phyloP scores from a whole-genome alignment of 1,140 invertebrate species.

The Drosophila malerkotliana region DNA sequence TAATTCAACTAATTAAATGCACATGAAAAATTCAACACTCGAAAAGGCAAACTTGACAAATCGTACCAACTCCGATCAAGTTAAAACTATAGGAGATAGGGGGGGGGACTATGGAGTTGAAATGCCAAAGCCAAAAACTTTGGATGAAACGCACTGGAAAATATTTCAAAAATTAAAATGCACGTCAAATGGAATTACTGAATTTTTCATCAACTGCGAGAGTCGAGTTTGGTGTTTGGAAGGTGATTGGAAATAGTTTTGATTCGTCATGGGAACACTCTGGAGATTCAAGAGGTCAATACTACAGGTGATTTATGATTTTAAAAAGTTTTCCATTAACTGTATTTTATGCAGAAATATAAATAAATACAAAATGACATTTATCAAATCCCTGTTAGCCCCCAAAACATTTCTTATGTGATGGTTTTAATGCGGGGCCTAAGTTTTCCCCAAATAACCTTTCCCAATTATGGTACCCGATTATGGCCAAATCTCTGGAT shows the following conservation, averaged over 20 bases:
- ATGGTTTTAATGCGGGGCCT: background rate
- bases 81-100: background rate
- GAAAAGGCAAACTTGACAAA: slow-evolving; percentile 71
- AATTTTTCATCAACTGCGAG: slow-evolving; percentile 65
- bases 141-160: slow-evolving; percentile 62
- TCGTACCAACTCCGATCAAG: slow-evolving; percentile 28
- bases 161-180: slow-evolving; percentile 72
- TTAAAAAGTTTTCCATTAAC: slow-evolving; percentile 2
- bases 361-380: background rate
- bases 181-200: slow-evolving; percentile 56
- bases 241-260: slow-evolving; percentile 27
- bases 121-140: slow-evolving; percentile 57
- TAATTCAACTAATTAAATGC: slow-evolving; percentile 83
- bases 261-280: slow-evolving; percentile 39
- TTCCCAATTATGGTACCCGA: slow-evolving; percentile 12
- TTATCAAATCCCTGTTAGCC: background rate
- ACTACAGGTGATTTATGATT: background rate
- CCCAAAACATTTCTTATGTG: slow-evolving; percentile 14
- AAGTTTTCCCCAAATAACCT: slow-evolving; percentile 1
- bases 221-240: slow-evolving; percentile 30
- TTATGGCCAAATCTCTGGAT: slow-evolving; percentile 37
- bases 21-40: slow-evolving; percentile 82
- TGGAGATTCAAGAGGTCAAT: background rate
- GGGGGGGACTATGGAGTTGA: slow-evolving; percentile 11
- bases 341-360: background rate